Percentiles rank a stretch among this genome's conserved stretches.
These are phyloP conservation scores for Stichodactyla mertensii DNA, from an alignment of 64 coral and sea anemone genomes.

Conservation along the genomic window DNA sequence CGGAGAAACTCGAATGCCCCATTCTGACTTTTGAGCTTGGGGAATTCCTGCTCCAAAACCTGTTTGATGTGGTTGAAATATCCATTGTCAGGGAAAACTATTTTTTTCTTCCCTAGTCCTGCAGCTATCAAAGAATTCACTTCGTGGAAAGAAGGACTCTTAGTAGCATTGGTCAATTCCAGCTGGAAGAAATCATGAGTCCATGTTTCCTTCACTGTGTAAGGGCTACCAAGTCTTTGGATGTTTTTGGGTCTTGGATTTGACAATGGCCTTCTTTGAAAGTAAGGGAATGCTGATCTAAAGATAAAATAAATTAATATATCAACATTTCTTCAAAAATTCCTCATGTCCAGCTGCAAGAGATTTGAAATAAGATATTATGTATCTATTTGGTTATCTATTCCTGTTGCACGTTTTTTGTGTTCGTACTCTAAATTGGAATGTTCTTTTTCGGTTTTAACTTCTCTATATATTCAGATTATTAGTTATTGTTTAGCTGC, in stretches of 20 bases:
- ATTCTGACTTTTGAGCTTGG: slow-evolving; percentile 51
- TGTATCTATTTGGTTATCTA: too few species aligned
- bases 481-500: too few species aligned
- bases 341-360: too few species aligned
- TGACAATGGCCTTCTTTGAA: slow-evolving; percentile 1
- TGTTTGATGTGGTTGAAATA: slow-evolving; percentile 35
- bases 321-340: too few species aligned
- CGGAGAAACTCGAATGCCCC: slow-evolving; percentile 44
- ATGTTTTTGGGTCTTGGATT: not conserved
- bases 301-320: not conserved
- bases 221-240: not conserved
- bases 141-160: not conserved
- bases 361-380: too few species aligned
- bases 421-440: too few species aligned
- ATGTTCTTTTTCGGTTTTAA: not conserved
- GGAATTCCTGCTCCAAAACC: slow-evolving; percentile 36
- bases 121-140: not conserved
- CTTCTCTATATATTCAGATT: too few species aligned
- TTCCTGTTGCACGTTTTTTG: too few species aligned
- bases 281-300: not conserved
- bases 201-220: slow-evolving; percentile 20
- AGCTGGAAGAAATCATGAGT: slow-evolving; percentile 24
- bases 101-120: slow-evolving; percentile 18
- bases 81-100: slow-evolving; percentile 41
- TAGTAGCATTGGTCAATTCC: not conserved